Conservation (phyloP, 2,113 vertebrate species). For the Entelurus aequoreus region DNA sequence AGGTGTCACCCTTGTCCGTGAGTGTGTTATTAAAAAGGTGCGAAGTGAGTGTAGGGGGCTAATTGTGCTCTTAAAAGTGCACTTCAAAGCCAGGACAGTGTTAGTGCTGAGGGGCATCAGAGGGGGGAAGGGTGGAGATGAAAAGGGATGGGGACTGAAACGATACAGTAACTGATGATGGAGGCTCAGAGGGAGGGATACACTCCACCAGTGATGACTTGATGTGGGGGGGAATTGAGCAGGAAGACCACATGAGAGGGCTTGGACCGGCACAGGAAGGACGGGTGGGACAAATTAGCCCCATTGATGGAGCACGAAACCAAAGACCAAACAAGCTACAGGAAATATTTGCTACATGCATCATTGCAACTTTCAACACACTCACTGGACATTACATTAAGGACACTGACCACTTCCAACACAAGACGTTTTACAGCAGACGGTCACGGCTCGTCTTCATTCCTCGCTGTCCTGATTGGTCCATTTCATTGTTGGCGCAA, state of each 20-base stretch:
- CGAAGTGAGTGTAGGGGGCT: constrained; percentile 74
- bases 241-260: constrained; percentile 7
- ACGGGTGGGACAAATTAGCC: constrained; percentile 8
- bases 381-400: too few relatives aligned
- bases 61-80: constrained; percentile 73
- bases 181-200: constrained; percentile 1
- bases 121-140: constrained; percentile 42
- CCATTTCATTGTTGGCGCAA: constrained; percentile 31
- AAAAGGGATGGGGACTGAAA: constrained; percentile 22
- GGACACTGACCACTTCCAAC: background rate
- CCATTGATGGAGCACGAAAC: constrained; percentile 9
- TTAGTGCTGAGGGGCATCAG: constrained; percentile 62
- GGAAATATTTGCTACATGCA: constrained; percentile 6
- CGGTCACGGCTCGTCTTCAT: background rate
- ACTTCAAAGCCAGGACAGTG: constrained; percentile 74
- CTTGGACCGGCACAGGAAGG: constrained; percentile 6
- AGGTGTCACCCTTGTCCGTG: constrained; percentile 61
- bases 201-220: constrained; percentile 1
- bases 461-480: constrained; percentile 30
- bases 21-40: constrained; percentile 78
- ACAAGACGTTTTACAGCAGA: too few relatives aligned
- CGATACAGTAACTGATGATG: constrained; percentile 31
- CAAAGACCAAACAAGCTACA: constrained; percentile 5
- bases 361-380: background rate
- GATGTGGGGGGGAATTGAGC: background rate